These are phyloP conservation scores for Siphamia tubifer DNA, from an alignment of 2,113 vertebrate species.

Conservation along the genomic window DNA sequence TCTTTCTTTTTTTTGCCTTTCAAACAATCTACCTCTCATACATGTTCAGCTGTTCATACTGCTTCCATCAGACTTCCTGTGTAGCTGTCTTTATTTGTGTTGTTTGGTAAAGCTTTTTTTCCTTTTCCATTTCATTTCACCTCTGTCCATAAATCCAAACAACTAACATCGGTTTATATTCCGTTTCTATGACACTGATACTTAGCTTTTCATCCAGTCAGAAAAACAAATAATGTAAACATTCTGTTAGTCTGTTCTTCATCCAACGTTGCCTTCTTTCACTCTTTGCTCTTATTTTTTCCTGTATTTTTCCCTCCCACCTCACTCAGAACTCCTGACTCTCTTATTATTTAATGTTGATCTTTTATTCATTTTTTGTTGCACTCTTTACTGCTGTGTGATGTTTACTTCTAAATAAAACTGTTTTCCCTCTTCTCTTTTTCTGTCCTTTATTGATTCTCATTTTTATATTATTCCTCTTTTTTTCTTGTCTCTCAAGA, in stretches of 20 bases:
- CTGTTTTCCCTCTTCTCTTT: slow-evolving; percentile 9
- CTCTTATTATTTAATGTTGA: not conserved
- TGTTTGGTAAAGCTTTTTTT: not conserved
- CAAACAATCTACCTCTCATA: slow-evolving; percentile 78
- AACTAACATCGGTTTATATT: not conserved
- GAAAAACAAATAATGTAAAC: too few species aligned
- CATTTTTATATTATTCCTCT: not conserved
- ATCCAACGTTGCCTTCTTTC: not conserved
- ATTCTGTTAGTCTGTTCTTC: not conserved
- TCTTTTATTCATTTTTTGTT: slow-evolving; percentile 23
- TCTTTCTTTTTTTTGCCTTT: slow-evolving; percentile 6
- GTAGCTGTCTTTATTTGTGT: not conserved
- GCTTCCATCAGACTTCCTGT: not conserved
- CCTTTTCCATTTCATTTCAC: not conserved
- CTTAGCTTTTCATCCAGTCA: not conserved
- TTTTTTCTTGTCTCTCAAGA: not conserved
- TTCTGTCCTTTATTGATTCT: slow-evolving; percentile 15
- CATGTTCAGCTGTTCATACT: slow-evolving; percentile 36
- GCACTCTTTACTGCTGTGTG: slow-evolving; percentile 45
- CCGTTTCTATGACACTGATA: not conserved
- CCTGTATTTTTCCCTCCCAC: not conserved
- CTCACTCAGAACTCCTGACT: not conserved
- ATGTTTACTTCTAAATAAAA: slow-evolving; percentile 62
- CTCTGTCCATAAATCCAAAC: not conserved
- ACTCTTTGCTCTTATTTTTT: not conserved